Conservation (phyloP, 2,797 vertebrate genomes). For the Anas bernieri region DNA sequence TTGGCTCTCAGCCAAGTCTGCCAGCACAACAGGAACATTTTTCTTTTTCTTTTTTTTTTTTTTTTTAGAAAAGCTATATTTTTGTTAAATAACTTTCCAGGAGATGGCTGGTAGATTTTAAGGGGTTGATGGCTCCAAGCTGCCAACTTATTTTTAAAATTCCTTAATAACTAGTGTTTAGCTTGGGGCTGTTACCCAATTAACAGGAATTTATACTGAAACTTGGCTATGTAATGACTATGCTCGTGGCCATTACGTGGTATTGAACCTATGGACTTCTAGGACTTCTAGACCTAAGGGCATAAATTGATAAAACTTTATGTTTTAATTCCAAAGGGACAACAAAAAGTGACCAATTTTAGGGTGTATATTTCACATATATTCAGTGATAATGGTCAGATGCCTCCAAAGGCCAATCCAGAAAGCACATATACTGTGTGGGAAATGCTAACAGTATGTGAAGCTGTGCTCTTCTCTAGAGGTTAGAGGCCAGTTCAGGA, state of each 20-base stretch:
- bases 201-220: constrained; percentile 33
- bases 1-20: constrained; percentile 2
- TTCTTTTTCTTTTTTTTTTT: too few relatives aligned
- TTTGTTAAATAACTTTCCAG: constrained; percentile 27
- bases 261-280: background rate
- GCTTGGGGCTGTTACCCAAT: constrained; percentile 33
- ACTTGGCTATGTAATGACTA: background rate
- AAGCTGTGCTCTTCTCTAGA: background rate
- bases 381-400: background rate
- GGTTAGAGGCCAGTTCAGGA: background rate
- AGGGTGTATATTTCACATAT: background rate
- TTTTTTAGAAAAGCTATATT: background rate
- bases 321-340: background rate
- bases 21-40: background rate
- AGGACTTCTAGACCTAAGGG: background rate
- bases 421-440: background rate
- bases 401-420: background rate
- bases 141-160: constrained; percentile 28
- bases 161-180: background rate
- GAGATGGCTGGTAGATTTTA: background rate
- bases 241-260: background rate
- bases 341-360: background rate
- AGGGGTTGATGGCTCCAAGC: background rate
- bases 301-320: background rate
- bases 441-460: background rate